Conservation (phyloP, 2,888 invertebrate species). For the Pseudanteris insignis region DNA sequence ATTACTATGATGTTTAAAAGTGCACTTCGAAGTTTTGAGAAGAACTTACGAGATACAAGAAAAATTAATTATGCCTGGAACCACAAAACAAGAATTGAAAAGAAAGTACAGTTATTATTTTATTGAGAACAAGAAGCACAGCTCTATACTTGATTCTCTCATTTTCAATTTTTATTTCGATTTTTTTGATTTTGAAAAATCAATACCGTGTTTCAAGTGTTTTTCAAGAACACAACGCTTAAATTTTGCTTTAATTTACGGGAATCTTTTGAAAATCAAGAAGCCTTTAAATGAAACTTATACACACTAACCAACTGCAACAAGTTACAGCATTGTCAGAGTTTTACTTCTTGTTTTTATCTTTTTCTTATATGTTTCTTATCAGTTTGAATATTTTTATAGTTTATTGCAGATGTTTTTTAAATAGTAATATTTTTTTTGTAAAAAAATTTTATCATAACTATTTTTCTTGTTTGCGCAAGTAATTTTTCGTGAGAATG, state of each 20-base stretch:
- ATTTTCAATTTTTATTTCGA: neutral
- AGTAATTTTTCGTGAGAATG: constrained; percentile 58
- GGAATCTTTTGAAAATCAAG: neutral
- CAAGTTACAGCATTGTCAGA: constrained; percentile 1
- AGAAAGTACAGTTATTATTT: too few species aligned
- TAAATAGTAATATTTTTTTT: neutral
- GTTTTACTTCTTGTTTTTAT: neutral
- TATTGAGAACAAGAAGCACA: neutral
- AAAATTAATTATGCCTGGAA: too few species aligned
- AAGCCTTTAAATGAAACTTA: constrained; percentile 4
- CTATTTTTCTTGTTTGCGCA: constrained; percentile 46
- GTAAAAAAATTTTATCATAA: constrained; percentile 1
- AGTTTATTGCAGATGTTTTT: neutral
- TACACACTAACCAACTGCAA: constrained; percentile 7
- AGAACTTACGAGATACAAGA: too few species aligned
- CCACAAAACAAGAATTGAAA: too few species aligned
- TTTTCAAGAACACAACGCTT: too few species aligned
- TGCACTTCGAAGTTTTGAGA: too few species aligned
- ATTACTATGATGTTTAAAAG: too few species aligned
- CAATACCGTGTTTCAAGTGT: too few species aligned
- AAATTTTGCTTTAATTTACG: too few species aligned
- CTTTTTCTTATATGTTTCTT: neutral
- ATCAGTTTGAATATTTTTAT: neutral
- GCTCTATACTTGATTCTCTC: neutral
- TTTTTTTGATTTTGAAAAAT: too few species aligned